These are phyloP conservation scores for Micromussa lordhowensis DNA, from an alignment of 92 coral and sea anemone genomes.

Conservation along the genomic window DNA sequence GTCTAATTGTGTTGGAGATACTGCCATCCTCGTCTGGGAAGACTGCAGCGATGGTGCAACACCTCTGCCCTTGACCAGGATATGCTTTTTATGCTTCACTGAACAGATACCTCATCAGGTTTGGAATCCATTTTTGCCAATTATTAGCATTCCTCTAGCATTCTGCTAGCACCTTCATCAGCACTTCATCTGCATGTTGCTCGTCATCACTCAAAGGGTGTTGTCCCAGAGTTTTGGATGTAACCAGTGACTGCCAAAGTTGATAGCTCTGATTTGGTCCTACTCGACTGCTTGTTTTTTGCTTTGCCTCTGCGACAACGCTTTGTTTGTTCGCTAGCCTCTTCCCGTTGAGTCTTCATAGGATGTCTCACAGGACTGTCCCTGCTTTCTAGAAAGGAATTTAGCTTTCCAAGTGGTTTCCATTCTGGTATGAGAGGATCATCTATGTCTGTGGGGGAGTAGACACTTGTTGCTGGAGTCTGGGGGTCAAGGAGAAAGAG, in stretches of 20 bases:
- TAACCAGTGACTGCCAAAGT: slow-evolving; percentile 37
- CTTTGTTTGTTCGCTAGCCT: slow-evolving; percentile 66
- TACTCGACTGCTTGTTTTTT: slow-evolving; percentile 56
- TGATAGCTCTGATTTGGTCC: slow-evolving; percentile 61
- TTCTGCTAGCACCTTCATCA: not conserved
- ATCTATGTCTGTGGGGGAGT: slow-evolving; percentile 27
- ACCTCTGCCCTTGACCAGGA: slow-evolving; percentile 59
- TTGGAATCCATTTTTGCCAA: slow-evolving; percentile 42
- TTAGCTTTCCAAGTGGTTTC: slow-evolving; percentile 60
- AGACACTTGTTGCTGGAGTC: slow-evolving; percentile 16
- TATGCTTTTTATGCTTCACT: slow-evolving; percentile 54
- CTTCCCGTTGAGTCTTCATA: slow-evolving; percentile 61
- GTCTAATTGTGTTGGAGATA: slow-evolving; percentile 51
- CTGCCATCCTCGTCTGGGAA: slow-evolving; percentile 52
- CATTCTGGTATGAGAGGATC: slow-evolving; percentile 9
- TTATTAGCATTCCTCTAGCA: not conserved
- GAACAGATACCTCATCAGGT: slow-evolving; percentile 51
- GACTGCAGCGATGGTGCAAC: slow-evolving; percentile 41
- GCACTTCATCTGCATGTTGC: slow-evolving; percentile 6
- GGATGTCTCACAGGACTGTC: slow-evolving; percentile 73
- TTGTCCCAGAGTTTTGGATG: not conserved
- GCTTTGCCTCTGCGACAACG: slow-evolving; percentile 69
- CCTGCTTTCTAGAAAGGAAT: too few relatives aligned
- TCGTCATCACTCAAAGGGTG: slow-evolving; percentile 12
- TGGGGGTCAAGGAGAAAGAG: not conserved